These are phyloP conservation scores for Sus scrofa DNA, from an alignment of 2,113 vertebrate species.

Conservation along the genomic window T2T-Sscrofa CM000813.6:87894001-87894500, in stretches of 20 bases:
- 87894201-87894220: background rate
- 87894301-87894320: no score
- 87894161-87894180: no score
- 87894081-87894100: fast-evolving
- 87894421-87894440: background rate
- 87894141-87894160: fast-evolving
- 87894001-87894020: background rate
- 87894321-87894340: background rate
- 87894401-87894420: background rate
- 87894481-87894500: background rate
- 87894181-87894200: background rate
- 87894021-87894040: background rate
- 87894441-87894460: background rate
- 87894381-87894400: background rate
- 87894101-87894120: fast-evolving
- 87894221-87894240: background rate
- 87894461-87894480: no score
- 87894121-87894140: background rate
- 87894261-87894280: background rate
- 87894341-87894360: background rate
- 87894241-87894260: background rate
- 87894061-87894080: background rate
- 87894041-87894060: fast-evolving
- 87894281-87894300: background rate
- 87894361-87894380: background rate